Conservation (phyloP, 2,888 invertebrate genomes). For the Rosalia funebris region DNA sequence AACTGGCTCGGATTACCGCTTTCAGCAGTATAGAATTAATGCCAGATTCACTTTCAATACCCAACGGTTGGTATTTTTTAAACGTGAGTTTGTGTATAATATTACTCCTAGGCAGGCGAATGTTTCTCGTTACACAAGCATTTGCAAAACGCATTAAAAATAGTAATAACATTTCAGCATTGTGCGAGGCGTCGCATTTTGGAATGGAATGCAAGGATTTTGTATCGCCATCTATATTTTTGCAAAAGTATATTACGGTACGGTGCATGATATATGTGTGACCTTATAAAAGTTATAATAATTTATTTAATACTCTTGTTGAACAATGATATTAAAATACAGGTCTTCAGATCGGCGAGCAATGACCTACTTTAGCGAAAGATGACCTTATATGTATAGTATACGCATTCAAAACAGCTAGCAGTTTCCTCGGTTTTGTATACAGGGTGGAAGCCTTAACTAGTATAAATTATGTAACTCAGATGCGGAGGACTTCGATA, state of each 20-base stretch:
- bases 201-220: too few relatives aligned
- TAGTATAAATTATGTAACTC: too few relatives aligned
- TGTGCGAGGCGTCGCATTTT: too few relatives aligned
- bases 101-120: conserved; percentile 8
- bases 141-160: conserved; percentile 25
- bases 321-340: conserved; percentile 15
- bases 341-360: conserved; percentile 8
- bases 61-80: too few relatives aligned
- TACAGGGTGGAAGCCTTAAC: too few relatives aligned
- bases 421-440: not conserved
- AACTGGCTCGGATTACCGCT: too few relatives aligned
- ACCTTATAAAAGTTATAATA: conserved; percentile 4
- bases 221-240: too few relatives aligned
- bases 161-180: conserved; percentile 18
- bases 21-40: too few relatives aligned
- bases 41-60: too few relatives aligned
- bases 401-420: too few relatives aligned
- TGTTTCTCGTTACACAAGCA: conserved; percentile 15
- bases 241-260: too few relatives aligned
- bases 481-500: too few relatives aligned
- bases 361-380: conserved; percentile 8
- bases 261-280: conserved; percentile 2
- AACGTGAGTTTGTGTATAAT: conserved; percentile 3
- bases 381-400: conserved; percentile 4
- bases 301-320: conserved; percentile 12